Evolutionary conservation across 2,113 vertebrate species (phyloP).

Genomic region (Pyrgilauda ruficollis): DNA sequence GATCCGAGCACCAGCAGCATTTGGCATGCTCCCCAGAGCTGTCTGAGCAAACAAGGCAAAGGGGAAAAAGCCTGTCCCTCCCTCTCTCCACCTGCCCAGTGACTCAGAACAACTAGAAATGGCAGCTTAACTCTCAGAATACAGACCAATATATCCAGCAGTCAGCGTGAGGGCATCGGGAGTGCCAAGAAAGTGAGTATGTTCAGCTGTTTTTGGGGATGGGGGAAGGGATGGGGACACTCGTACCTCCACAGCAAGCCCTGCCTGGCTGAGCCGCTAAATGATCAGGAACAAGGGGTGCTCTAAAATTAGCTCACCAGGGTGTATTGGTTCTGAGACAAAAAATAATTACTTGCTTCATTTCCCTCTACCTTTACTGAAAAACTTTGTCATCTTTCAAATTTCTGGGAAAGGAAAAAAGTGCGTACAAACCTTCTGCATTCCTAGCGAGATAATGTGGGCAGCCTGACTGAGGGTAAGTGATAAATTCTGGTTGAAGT

Average conservation of each 20-base stretch:
- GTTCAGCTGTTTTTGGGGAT: not conserved
- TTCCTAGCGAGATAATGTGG: not conserved
- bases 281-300: not conserved
- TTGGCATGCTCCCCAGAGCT: constrained; percentile 35
- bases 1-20: not conserved
- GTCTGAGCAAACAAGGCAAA: constrained; percentile 56
- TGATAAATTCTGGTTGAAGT: constrained; percentile 25
- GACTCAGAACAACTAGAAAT: constrained; percentile 53
- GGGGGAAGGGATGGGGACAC: constrained; percentile 2
- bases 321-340: not conserved
- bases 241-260: not conserved
- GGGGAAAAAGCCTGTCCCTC: constrained; percentile 21
- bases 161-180: not conserved
- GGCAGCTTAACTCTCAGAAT: constrained; percentile 36
- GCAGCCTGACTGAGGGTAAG: not conserved
- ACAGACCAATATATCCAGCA: not conserved
- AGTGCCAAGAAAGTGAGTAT: constrained; percentile 20
- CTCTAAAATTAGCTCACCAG: not conserved
- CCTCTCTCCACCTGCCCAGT: constrained; percentile 43
- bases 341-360: not conserved
- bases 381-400: not conserved
- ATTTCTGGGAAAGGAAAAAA: not conserved
- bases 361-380: not conserved
- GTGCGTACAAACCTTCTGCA: not conserved
- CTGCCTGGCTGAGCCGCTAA: not conserved